These are phyloP conservation scores for Syngnathus floridae DNA, from an alignment of 2,113 vertebrate species.

Conservation along the genomic window DNA sequence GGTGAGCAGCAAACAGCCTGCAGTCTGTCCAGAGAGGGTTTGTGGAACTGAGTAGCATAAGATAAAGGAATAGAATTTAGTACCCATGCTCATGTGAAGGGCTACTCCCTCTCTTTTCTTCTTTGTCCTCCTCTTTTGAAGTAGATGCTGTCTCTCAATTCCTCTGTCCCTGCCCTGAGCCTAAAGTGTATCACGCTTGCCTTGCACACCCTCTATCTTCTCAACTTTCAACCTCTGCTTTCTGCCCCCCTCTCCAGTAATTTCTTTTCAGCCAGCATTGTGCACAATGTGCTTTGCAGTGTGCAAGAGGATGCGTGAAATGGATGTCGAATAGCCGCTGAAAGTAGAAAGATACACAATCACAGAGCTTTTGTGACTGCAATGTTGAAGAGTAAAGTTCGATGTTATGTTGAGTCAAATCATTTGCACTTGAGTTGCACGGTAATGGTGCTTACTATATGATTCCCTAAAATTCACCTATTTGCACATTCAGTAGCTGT, in stretches of 20 bases:
- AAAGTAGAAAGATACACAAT: slow-evolving; percentile 33
- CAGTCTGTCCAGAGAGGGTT: slow-evolving; percentile 22
- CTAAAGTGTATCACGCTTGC: slow-evolving; percentile 26
- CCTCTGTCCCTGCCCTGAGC: slow-evolving; percentile 33
- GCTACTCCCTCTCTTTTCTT: slow-evolving; percentile 6
- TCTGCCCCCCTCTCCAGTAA: slow-evolving; percentile 4
- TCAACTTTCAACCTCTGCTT: slow-evolving; percentile 12
- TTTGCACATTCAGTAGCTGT: slow-evolving; percentile 4
- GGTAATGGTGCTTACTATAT: slow-evolving; percentile 10
- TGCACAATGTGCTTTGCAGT: slow-evolving; percentile 20
- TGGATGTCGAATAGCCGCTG: slow-evolving; percentile 33
- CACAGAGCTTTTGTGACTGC: slow-evolving; percentile 14
- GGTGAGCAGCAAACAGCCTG: slow-evolving; percentile 15
- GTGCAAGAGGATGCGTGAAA: slow-evolving; percentile 35
- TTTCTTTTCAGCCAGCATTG: slow-evolving; percentile 23
- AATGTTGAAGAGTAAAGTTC: slow-evolving; percentile 15
- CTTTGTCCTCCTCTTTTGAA: slow-evolving; percentile 23
- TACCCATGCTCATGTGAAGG: slow-evolving; percentile 23
- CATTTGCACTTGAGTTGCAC: not conserved
- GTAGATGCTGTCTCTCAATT: slow-evolving; percentile 34
- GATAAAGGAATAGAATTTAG: slow-evolving; percentile 44
- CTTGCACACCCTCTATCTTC: slow-evolving; percentile 16
- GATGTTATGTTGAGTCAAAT: slow-evolving; percentile 16
- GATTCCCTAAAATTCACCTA: not conserved
- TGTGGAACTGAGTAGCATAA: slow-evolving; percentile 31